phyloP scores from a whole-genome alignment of 2,888 invertebrate genomes.

The Tinea semifulvella region DNA sequence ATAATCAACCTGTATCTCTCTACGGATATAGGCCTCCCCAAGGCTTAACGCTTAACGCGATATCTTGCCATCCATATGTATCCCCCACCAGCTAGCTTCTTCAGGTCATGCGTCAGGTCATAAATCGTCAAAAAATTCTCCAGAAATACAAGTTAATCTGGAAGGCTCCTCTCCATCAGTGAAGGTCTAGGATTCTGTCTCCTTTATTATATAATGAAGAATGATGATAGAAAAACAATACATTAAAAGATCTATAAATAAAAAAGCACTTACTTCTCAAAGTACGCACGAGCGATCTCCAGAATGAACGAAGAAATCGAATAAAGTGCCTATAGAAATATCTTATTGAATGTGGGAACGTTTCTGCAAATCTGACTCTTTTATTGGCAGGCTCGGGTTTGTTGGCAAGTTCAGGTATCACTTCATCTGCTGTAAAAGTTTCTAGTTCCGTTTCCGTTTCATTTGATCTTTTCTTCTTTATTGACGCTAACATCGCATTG shows the following conservation, averaged over 20 bases:
- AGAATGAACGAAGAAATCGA: constrained; percentile 39
- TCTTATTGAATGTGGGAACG: constrained; percentile 28
- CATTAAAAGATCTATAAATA: constrained; percentile 4
- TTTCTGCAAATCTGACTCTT: constrained; percentile 47
- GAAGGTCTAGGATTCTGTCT: too few relatives aligned
- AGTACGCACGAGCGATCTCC: constrained; percentile 26
- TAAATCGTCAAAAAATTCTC: too few relatives aligned
- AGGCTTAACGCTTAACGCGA: too few relatives aligned
- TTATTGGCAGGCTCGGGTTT: constrained; percentile 29
- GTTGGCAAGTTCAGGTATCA: neutral
- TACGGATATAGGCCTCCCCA: too few relatives aligned
- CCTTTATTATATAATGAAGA: too few relatives aligned
- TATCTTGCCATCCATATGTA: too few relatives aligned
- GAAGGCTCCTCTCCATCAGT: too few relatives aligned
- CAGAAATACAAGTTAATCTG: too few relatives aligned
- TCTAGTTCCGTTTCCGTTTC: constrained; percentile 2
- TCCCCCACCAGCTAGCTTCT: too few relatives aligned
- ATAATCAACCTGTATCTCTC: too few relatives aligned
- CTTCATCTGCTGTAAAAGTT: constrained; percentile 8
- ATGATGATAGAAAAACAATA: too few relatives aligned
- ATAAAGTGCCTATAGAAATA: constrained; percentile 37
- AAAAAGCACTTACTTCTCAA: constrained; percentile 3
- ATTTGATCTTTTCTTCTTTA: neutral
- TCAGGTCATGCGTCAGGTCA: too few relatives aligned
- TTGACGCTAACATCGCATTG: constrained; percentile 1